These are phyloP conservation scores for Apteryx mantelli DNA, from an alignment of 2,113 vertebrate species.

Conservation along the genomic window DNA sequence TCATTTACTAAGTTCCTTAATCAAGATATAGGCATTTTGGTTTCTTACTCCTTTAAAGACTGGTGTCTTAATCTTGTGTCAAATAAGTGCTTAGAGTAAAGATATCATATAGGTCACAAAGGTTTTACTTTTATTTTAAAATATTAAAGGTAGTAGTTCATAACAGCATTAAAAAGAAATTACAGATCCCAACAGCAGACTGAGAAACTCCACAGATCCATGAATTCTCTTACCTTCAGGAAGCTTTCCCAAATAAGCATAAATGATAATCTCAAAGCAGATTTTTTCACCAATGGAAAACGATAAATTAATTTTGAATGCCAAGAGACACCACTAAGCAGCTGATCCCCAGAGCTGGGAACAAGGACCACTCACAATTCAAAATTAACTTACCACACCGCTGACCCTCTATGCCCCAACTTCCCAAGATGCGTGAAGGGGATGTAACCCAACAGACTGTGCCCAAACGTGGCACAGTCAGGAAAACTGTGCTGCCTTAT, in stretches of 20 bases:
- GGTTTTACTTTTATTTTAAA: background rate
- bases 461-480: background rate
- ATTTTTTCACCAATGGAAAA: too few relatives aligned
- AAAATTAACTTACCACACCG: background rate
- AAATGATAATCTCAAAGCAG: too few relatives aligned
- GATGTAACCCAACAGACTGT: background rate
- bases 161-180: background rate
- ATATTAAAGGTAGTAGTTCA: background rate
- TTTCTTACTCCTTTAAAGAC: background rate
- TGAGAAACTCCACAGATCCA: background rate
- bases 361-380: background rate
- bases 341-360: background rate
- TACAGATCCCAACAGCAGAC: background rate
- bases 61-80: background rate
- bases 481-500: background rate
- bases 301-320: background rate
- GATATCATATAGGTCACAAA: background rate
- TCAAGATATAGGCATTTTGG: background rate
- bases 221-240: background rate
- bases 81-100: background rate
- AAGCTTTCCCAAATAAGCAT: background rate
- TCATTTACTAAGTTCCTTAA: background rate
- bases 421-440: background rate
- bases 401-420: too few relatives aligned
- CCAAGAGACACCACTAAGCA: background rate